Percentiles rank a stretch among this genome's conserved stretches.
Conservation (phyloP, 2,888 invertebrate genomes). For the Timandra comae region DNA sequence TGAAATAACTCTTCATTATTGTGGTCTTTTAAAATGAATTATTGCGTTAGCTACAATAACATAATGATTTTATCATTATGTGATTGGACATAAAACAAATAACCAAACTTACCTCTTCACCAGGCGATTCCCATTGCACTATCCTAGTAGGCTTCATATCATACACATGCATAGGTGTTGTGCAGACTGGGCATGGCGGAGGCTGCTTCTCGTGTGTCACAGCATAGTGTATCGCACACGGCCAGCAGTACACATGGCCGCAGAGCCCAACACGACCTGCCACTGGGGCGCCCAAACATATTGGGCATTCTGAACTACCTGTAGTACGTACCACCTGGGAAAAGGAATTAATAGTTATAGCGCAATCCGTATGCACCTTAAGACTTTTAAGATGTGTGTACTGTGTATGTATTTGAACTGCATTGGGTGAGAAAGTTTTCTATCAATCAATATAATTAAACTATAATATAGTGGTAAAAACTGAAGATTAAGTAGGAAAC, state of each 20-base stretch:
- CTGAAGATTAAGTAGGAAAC: not conserved
- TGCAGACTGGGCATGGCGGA: slow-evolving; percentile 92
- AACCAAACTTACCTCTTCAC: slow-evolving; percentile 56
- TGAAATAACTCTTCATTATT: too few relatives aligned
- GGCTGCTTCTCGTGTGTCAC: slow-evolving; percentile 89
- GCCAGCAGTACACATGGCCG: slow-evolving; percentile 97
- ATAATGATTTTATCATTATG: too few relatives aligned
- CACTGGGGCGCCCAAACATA: slow-evolving; percentile 90
- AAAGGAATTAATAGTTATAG: not conserved
- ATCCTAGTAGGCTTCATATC: slow-evolving; percentile 85
- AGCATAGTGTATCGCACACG: slow-evolving; percentile 94
- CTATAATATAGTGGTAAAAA: too few relatives aligned
- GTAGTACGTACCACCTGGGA: slow-evolving; percentile 58
- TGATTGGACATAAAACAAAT: too few relatives aligned
- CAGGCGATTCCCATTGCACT: slow-evolving; percentile 56
- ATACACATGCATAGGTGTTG: slow-evolving; percentile 84
- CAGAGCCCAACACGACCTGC: slow-evolving; percentile 95
- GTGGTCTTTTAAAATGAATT: too few relatives aligned
- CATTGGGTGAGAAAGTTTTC: too few relatives aligned
- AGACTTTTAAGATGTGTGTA: too few relatives aligned
- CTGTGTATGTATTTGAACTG: too few relatives aligned
- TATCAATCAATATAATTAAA: too few relatives aligned
- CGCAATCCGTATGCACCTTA: too few relatives aligned
- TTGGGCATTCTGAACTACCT: slow-evolving; percentile 83
- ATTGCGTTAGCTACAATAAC: too few relatives aligned